Base-by-base conservation (phyloP, 2,797 vertebrate genomes). In the Leptoclinus maculatus region DNA sequence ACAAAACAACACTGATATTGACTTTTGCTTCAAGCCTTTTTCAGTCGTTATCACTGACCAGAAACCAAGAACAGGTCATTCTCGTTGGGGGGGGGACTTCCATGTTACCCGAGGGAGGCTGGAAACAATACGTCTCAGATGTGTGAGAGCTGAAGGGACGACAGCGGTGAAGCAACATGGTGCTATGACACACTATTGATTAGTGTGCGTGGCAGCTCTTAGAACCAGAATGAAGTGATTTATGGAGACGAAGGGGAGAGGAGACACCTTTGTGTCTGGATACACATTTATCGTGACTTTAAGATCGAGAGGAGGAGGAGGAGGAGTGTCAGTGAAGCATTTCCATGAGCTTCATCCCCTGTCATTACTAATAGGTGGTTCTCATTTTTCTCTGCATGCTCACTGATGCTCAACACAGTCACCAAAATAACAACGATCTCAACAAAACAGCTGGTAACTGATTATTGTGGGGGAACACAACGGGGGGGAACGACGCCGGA, bases 41-140 rank as follows among this genome's bases (percentile, higher is more conserved):
- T 58, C 39, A 5, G 23, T 7, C n/a, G 6, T 25, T 10, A 49
- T 49, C 5, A n/a, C 17, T 23, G 69, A 58, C 4, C 16, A 56
- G 49, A 60, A 72, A 73, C 27, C 38, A 1, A 63, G 45, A 88
- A 74, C 84, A 32, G 59, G 83, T 34, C 25, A 0, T 49, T 87
- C 83, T 83, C 0, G 83, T 85, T 63, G 0, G 63, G 39, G 39
- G 0, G 63, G 39, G 3, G 34, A 69, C 68, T 17, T 14, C 38
- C 6, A 1, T 21, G 17, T 19, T 53, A 79, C 64, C 10, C 45
- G 59, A 57, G 39, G 53, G 38, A 57, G 23, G 16, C n/a, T 45
- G 53, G 25, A 8, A 29, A 82, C 69, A 62, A 14, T 3, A 17
- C 49, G 67, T 75, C 59, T 60, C 1, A 5, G 19, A 67, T 25